Evolutionary conservation across 2,888 invertebrate species (phyloP).

Genomic region (Chrysina gloriosa): DNA sequence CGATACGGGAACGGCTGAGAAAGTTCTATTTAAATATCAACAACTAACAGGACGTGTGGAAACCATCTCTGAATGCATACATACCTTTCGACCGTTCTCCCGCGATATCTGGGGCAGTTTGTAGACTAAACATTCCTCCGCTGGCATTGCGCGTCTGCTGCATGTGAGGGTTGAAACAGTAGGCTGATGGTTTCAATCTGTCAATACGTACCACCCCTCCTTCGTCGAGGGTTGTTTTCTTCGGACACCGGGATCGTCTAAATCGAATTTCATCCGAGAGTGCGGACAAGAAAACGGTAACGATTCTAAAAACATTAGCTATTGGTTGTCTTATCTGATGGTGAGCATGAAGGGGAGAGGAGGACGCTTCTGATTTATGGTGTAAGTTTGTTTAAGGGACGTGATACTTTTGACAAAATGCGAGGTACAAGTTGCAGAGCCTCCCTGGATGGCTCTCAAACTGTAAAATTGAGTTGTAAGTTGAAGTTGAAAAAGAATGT

Average conservation of each 20-base stretch:
- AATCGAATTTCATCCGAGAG: conserved; percentile 20
- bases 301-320: conserved; percentile 13
- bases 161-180: conserved; percentile 57
- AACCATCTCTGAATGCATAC: conserved; percentile 1
- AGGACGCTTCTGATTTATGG: background rate
- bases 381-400: background rate
- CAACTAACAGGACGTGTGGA: conserved; percentile 7
- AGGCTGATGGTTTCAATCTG: conserved; percentile 65
- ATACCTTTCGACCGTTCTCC: conserved; percentile 23
- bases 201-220: conserved; percentile 61
- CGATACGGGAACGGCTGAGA: background rate
- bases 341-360: background rate
- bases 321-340: background rate
- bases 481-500: no score
- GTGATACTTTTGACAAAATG: background rate
- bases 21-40: conserved; percentile 9
- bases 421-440: background rate
- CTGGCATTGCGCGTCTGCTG: conserved; percentile 51
- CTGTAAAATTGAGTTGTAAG: no score
- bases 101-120: conserved; percentile 47
- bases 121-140: conserved; percentile 61
- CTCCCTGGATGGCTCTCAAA: no score
- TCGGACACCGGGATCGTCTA: conserved; percentile 17
- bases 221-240: conserved; percentile 9
- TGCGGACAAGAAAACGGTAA: background rate